A percentile compares a stretch with the other conserved stretches of the same genome.
Conservation (phyloP, 1,140 invertebrate species). For the Leptonema lineaticorne region DNA sequence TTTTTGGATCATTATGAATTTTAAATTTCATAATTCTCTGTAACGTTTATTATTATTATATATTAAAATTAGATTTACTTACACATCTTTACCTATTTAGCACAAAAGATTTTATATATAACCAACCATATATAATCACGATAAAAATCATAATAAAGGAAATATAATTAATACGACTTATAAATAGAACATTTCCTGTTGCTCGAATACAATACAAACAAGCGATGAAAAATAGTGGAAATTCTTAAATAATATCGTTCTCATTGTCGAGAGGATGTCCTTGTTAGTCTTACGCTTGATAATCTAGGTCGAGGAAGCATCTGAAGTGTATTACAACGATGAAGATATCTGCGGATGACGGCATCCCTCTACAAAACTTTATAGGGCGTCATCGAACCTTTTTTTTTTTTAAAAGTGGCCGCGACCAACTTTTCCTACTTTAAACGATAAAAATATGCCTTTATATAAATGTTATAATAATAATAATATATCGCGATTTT, state of each 20-base stretch:
- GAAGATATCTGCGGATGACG: conserved; percentile 5
- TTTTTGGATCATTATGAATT: too few species aligned
- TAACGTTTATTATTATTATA: too few species aligned
- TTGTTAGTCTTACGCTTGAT: neutral
- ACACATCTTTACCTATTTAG: too few species aligned
- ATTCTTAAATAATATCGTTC: neutral
- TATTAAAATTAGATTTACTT: too few species aligned
- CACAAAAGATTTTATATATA: too few species aligned
- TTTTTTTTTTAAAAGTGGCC: conserved; percentile 15
- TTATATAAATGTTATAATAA: too few species aligned
- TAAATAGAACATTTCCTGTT: neutral
- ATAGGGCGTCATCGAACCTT: conserved; percentile 15
- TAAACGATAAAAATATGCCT: neutral
- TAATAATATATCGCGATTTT: neutral
- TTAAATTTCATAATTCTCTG: too few species aligned
- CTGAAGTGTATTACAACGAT: conserved; percentile 1
- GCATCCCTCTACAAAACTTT: conserved; percentile 8
- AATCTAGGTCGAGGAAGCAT: conserved; percentile 12
- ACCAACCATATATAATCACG: too few species aligned
- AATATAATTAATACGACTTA: neutral
- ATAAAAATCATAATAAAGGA: too few species aligned
- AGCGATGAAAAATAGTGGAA: neutral
- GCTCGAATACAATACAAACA: neutral
- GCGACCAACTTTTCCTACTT: neutral
- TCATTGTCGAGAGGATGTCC: neutral